Conservation (phyloP, 2,113 vertebrate genomes). For the Nesogale talazaci region DNA sequence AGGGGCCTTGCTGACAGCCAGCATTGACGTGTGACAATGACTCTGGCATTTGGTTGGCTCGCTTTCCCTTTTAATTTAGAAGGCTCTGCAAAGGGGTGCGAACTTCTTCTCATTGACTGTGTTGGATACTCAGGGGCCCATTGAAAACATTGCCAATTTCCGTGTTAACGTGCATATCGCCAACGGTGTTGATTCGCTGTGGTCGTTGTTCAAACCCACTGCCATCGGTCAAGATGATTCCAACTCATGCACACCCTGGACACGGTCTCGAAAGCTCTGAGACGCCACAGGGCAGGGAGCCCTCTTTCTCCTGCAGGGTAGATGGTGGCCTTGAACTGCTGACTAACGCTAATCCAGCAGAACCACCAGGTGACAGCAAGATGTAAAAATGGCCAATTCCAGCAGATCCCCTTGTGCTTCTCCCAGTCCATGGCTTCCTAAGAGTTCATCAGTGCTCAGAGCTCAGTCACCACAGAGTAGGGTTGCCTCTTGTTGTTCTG, state of each 20-base stretch:
- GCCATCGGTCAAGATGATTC: no score
- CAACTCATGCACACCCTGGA: no score
- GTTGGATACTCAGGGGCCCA: not conserved
- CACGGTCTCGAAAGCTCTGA: no score
- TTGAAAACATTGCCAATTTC: not conserved
- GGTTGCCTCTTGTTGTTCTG: not conserved
- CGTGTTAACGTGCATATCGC: not conserved
- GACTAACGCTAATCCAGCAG: no score
- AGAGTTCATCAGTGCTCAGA: not conserved
- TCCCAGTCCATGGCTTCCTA: not conserved
- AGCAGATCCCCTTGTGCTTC: not conserved
- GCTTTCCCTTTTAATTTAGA: slow-evolving; percentile 3
- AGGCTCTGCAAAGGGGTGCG: not conserved
- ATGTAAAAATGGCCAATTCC: not conserved
- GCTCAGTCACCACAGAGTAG: not conserved
- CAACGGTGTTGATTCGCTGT: not conserved
- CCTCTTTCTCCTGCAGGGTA: no score
- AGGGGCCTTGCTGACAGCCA: no score
- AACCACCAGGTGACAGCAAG: no score
- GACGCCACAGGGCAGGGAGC: no score
- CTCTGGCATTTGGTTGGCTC: no score
- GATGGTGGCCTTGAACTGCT: no score
- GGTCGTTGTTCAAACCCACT: no score
- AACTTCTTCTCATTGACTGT: not conserved
- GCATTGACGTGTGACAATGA: no score